Evolutionary conservation across 2,888 invertebrate species (phyloP).

Genomic region (Gortyna flavago): DNA sequence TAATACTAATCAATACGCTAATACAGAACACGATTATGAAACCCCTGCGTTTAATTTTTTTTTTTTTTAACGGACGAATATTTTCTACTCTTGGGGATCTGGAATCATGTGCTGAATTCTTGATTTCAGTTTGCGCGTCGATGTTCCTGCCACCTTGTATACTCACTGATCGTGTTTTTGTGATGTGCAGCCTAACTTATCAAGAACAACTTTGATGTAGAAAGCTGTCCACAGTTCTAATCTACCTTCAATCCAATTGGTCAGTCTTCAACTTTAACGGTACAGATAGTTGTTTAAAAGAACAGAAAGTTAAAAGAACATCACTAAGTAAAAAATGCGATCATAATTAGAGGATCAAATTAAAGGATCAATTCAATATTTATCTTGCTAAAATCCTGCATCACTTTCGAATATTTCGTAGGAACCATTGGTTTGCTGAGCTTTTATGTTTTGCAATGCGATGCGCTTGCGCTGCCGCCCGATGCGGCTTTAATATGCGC

Average conservation of each 20-base stretch:
- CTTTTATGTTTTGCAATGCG: background rate
- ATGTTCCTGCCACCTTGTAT: background rate
- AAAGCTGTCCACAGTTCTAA: background rate
- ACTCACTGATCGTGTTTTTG: background rate
- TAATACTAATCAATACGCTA: background rate
- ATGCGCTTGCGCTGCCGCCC: background rate
- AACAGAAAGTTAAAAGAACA: background rate
- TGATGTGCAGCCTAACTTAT: background rate
- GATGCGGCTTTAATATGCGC: constrained; percentile 11
- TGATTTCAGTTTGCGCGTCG: background rate
- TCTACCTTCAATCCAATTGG: background rate
- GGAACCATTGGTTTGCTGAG: background rate
- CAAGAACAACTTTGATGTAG: background rate
- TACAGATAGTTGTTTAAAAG: background rate
- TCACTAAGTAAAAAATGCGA: background rate
- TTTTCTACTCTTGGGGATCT: too few species aligned
- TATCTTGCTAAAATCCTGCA: background rate
- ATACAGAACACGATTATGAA: background rate
- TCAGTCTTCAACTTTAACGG: background rate
- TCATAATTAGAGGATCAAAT: background rate
- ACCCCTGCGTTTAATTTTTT: too few species aligned
- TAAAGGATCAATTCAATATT: background rate
- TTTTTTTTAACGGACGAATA: too few species aligned
- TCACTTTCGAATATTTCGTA: background rate
- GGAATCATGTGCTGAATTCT: background rate